Evolutionary conservation across 2,888 invertebrate genomes (phyloP).

Genomic region (Campopleginae sp.): DNA sequence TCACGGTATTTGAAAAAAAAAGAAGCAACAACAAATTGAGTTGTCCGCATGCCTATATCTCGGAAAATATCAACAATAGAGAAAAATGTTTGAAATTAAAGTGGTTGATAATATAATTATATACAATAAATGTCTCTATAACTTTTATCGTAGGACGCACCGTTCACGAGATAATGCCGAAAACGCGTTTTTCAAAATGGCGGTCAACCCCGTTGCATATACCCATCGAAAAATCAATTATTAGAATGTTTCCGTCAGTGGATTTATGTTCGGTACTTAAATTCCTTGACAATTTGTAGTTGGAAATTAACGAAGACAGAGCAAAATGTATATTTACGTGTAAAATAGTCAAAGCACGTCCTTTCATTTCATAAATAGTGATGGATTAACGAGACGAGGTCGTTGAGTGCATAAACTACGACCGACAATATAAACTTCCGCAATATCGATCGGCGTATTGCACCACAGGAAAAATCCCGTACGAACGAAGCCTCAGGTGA

Average conservation of each 20-base stretch:
- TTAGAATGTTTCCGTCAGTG: too few relatives aligned
- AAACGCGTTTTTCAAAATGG: too few relatives aligned
- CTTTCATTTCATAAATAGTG: constrained; percentile 12
- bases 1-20: not conserved
- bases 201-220: too few relatives aligned
- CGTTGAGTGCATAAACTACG: constrained; percentile 52
- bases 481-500: constrained; percentile 45
- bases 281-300: not conserved
- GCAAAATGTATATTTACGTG: not conserved
- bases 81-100: not conserved
- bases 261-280: too few relatives aligned
- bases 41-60: too few relatives aligned
- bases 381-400: constrained; percentile 1
- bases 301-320: not conserved
- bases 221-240: too few relatives aligned
- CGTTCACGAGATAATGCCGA: too few relatives aligned
- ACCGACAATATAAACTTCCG: constrained; percentile 62
- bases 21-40: not conserved
- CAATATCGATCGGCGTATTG: constrained; percentile 61
- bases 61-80: too few relatives aligned
- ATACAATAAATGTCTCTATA: too few relatives aligned
- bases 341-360: constrained; percentile 3
- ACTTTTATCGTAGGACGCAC: too few relatives aligned
- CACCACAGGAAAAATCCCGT: constrained; percentile 19
- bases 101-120: not conserved